Evolutionary conservation across 1,140 invertebrate species (phyloP), one percentile per base, ranked within the genome.

Genomic region (Parasteatoda tepidariorum): DNA sequence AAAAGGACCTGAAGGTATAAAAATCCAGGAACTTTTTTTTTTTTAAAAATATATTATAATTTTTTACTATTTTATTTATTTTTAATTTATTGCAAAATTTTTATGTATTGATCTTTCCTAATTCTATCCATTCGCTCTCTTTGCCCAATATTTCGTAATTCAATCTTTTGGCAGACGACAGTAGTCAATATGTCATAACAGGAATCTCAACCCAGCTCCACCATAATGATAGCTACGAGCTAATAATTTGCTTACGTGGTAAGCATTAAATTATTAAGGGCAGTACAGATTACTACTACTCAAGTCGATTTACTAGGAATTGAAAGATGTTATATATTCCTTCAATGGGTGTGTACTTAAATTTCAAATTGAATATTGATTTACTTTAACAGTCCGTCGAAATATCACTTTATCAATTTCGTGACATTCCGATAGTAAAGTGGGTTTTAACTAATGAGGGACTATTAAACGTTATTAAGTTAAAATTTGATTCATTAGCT

Each of bases 1-100:
- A 99, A 93, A 96, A 96, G 91, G 96, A 98, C 91, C 91, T 99
- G 79, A 96, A 97, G 90, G 93, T 93, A 91, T 75, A 38, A 75
- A 59, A 15, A 75, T 61, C 59, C 33, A 41, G n/a, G n/a, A 13
- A 59, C 9, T 48, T 48, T 48, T 41, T n/a, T n/a, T n/a, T n/a
- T n/a, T n/a, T 48, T 48, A 2, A 2, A 48, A 48, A 48, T 48
- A 48, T 48, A 13, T 48, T 48, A 48, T n/a, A n/a, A n/a, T n/a
- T 48, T 48, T 48, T 48, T 48, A 48, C 9, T 48, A 13, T 48
- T 48, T 41, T 48, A 13, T 48, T 48, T 18, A 13, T 48, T 48
- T 48, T 18, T 48, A 18, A 13, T 48, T 13, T 48, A 48, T 48
- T 48, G 18, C 9, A 48, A 18, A 48, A 13, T 48, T 48, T 48